Percentiles rank a stretch among this genome's conserved stretches.
These are phyloP conservation scores for Trichoplusia ni DNA, from an alignment of 1,140 invertebrate species.

Conservation along the genomic window DNA sequence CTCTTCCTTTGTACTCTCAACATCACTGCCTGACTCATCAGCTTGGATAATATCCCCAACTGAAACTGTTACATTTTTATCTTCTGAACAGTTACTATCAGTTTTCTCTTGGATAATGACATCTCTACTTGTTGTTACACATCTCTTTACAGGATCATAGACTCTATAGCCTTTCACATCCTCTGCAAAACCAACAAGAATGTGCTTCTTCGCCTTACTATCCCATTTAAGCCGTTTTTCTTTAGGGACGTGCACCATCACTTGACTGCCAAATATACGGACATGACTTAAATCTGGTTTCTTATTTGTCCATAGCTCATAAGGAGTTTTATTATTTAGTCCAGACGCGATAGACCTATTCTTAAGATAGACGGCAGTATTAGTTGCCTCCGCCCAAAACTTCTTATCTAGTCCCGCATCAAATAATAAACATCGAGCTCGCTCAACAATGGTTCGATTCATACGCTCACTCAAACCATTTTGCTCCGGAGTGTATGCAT, in stretches of 20 bases:
- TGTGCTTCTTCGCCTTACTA: constrained; percentile 34
- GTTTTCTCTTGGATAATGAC: constrained; percentile 25
- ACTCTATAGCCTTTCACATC: constrained; percentile 56
- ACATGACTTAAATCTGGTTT: constrained; percentile 44
- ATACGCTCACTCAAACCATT: background rate
- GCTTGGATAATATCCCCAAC: background rate
- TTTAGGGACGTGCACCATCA: constrained; percentile 41
- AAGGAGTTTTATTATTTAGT: background rate
- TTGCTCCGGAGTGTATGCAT: background rate
- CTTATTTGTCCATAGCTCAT: background rate
- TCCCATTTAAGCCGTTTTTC: constrained; percentile 41
- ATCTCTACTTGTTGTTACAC: constrained; percentile 45
- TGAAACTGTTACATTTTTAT: background rate
- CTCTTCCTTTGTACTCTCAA: background rate
- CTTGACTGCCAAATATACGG: constrained; percentile 52
- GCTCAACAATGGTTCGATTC: background rate
- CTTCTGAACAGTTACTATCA: constrained; percentile 4
- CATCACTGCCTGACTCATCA: background rate
- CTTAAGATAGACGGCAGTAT: background rate
- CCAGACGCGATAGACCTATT: background rate
- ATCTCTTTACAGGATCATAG: constrained; percentile 42
- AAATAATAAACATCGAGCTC: background rate
- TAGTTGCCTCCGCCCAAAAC: background rate
- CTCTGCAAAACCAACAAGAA: constrained; percentile 59
- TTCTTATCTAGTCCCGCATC: background rate